phyloP scores from a whole-genome alignment of 92 coral and sea anemone genomes.

The Muricea muricata region DNA sequence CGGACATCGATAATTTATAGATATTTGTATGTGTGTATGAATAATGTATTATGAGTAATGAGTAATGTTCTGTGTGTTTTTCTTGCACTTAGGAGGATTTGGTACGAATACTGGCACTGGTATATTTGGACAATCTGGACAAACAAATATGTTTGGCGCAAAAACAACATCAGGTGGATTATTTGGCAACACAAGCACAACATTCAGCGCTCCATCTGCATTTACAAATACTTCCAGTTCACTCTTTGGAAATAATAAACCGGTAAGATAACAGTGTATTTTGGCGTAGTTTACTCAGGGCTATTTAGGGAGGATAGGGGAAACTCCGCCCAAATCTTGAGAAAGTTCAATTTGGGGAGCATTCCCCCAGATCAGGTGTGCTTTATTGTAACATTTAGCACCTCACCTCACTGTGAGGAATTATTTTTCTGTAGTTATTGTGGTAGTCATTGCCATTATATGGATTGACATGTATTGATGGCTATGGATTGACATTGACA shows the following conservation, averaged over 20 bases:
- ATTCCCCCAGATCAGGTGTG: too few relatives aligned
- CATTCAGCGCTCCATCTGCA: conserved; percentile 37
- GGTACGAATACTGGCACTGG: conserved; percentile 81
- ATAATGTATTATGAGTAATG: not conserved
- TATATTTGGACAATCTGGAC: conserved; percentile 74
- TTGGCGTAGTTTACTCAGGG: too few relatives aligned
- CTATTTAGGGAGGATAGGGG: too few relatives aligned
- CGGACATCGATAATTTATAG: not conserved
- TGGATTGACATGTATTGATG: too few relatives aligned
- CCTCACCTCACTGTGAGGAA: too few relatives aligned
- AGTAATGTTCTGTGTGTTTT: not conserved
- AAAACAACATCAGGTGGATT: conserved; percentile 48
- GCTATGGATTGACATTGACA: too few relatives aligned
- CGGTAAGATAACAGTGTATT: conserved; percentile 25
- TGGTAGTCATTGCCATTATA: too few relatives aligned
- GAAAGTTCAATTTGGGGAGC: too few relatives aligned
- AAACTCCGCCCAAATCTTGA: too few relatives aligned
- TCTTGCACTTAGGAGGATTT: conserved; percentile 39
- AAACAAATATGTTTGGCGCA: conserved; percentile 62
- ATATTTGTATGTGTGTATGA: not conserved
- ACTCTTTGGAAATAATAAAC: conserved; percentile 36
- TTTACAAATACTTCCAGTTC: conserved; percentile 27
- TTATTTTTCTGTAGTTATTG: too few relatives aligned
- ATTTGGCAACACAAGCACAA: conserved; percentile 30
- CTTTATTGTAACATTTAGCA: too few relatives aligned